A percentile compares a stretch with the other conserved stretches of the same genome.
phyloP scores from a whole-genome alignment of 1,140 invertebrate genomes.

The Drosophila nebulosa region DNA sequence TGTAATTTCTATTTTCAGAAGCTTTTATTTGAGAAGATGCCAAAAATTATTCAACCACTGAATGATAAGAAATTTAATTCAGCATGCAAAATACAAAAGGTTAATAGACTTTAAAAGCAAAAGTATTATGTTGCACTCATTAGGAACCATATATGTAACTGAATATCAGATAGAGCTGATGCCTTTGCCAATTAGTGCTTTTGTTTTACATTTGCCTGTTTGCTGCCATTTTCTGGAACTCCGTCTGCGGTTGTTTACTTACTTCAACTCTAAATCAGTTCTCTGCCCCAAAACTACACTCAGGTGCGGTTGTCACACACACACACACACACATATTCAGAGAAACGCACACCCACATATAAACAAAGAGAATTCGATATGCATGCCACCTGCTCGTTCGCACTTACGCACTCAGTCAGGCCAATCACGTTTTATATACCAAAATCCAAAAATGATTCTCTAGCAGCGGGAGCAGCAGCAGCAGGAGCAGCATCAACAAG shows the following conservation, averaged over 20 bases:
- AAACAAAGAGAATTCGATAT: not conserved
- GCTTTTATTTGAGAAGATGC: not conserved
- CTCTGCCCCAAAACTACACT: not conserved
- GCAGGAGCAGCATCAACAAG: not conserved
- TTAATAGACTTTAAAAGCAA: too few relatives aligned
- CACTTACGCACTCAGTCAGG: conserved; percentile 57
- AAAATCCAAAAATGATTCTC: conserved; percentile 50
- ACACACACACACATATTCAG: not conserved
- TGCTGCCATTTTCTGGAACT: not conserved
- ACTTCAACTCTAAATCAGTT: not conserved
- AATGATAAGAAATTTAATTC: too few relatives aligned
- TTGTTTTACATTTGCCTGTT: not conserved
- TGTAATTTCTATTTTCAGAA: not conserved
- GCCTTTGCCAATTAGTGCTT: not conserved
- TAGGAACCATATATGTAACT: not conserved
- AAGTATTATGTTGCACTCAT: too few relatives aligned
- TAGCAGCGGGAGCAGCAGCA: conserved; percentile 6
- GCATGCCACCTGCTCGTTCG: conserved; percentile 26
- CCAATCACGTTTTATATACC: conserved; percentile 63
- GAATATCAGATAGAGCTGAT: too few relatives aligned
- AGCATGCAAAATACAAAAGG: too few relatives aligned
- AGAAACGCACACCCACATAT: not conserved
- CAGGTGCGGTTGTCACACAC: not conserved
- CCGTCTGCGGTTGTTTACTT: not conserved
- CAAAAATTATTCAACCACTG: not conserved